Conservation (phyloP, 1,140 invertebrate genomes). For the Drosophila kanapiae region DNA sequence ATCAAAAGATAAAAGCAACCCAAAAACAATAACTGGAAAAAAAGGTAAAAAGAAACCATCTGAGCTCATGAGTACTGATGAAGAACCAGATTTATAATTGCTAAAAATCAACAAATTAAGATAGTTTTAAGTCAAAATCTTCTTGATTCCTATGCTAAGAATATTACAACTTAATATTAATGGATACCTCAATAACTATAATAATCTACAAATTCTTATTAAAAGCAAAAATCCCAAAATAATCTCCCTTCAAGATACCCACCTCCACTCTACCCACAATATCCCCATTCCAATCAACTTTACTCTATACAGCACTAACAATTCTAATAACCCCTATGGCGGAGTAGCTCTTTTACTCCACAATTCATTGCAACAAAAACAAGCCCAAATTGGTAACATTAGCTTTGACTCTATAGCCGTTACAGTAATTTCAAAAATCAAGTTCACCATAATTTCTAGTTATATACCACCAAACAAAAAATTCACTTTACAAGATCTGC, state of each 20-base stretch:
- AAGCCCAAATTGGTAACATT: neutral
- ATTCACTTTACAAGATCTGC: too few species aligned
- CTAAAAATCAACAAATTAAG: neutral
- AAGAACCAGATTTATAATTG: neutral
- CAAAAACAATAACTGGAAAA: neutral
- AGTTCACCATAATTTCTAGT: too few species aligned
- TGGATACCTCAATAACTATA: constrained; percentile 8
- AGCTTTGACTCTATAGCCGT: neutral
- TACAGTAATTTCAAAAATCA: too few species aligned
- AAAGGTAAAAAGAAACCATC: neutral
- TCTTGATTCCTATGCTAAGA: constrained; percentile 9
- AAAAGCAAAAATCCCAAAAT: neutral
- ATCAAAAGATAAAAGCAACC: constrained; percentile 1
- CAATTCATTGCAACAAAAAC: neutral
- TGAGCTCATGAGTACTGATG: neutral
- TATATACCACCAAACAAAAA: too few species aligned
- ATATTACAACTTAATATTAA: constrained; percentile 2
- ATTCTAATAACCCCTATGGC: neutral
- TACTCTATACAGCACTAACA: constrained; percentile 2
- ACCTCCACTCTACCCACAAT: constrained; percentile 8
- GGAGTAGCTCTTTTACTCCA: neutral
- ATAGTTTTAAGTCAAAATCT: neutral
- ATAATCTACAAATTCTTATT: neutral
- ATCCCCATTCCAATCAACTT: constrained; percentile 16
- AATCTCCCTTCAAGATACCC: neutral